Conservation (phyloP, 92 coral and sea anemone genomes). For the Phenganax subtilis region DNA sequence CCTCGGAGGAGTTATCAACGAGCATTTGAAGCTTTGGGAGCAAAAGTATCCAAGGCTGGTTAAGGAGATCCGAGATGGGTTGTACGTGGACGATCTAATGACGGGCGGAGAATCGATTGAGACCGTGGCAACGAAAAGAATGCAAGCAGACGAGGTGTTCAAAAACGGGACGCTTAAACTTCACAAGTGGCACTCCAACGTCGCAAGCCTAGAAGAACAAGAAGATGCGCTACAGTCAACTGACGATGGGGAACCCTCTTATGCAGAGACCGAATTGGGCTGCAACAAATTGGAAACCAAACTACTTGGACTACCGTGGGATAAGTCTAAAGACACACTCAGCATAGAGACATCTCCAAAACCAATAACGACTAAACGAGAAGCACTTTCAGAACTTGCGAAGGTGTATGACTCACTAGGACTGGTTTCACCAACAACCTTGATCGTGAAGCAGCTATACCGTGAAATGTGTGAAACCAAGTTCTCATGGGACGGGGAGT, state of each 20-base stretch:
- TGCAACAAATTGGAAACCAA: neutral
- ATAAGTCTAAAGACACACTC: conserved; percentile 17
- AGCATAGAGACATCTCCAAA: neutral
- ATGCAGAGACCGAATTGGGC: neutral
- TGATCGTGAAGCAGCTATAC: conserved; percentile 9
- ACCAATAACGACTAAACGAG: conserved; percentile 11
- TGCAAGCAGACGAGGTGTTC: neutral
- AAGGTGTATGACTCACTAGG: conserved; percentile 19
- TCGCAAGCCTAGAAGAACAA: neutral
- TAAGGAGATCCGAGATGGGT: conserved; percentile 3
- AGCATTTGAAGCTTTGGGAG: conserved; percentile 3
- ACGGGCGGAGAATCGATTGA: conserved; percentile 3
- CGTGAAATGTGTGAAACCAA: conserved; percentile 21
- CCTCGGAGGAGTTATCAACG: neutral
- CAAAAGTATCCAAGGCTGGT: conserved; percentile 6
- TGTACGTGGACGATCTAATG: conserved; percentile 33
- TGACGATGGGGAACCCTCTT: neutral
- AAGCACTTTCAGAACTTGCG: conserved; percentile 24
- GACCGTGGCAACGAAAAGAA: neutral
- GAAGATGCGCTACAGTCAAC: neutral
- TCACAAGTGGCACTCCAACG: neutral
- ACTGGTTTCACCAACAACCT: conserved; percentile 26
- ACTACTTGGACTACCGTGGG: neutral
- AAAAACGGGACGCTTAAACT: neutral
- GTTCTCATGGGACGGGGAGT: conserved; percentile 13